Percentiles rank a stretch among this genome's conserved stretches.
Evolutionary conservation across 2,888 invertebrate species (phyloP).

Genomic region (Drosophila meridiana): DNA sequence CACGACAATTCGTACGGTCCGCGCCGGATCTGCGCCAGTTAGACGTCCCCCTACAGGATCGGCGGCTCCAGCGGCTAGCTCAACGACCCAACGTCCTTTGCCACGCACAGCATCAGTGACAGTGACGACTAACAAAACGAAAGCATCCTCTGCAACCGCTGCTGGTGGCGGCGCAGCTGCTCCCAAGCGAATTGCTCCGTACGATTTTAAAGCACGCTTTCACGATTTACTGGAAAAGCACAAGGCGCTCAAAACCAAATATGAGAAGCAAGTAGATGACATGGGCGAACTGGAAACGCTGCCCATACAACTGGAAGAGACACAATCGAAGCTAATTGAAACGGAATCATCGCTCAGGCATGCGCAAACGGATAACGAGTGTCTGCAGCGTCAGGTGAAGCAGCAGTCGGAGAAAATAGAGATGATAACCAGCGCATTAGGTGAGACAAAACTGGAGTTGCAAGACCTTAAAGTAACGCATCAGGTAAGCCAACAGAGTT

Average conservation of each 20-base stretch:
- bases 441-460: constrained; percentile 77
- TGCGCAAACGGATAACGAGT: constrained; percentile 73
- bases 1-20: constrained; percentile 1
- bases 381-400: constrained; percentile 77
- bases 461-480: constrained; percentile 68
- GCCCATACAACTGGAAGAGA: constrained; percentile 86
- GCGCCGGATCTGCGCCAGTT: constrained; percentile 8
- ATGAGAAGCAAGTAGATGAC: constrained; percentile 86
- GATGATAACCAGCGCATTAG: constrained; percentile 71
- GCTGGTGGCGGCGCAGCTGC: constrained; percentile 9
- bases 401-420: constrained; percentile 78
- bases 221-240: constrained; percentile 88
- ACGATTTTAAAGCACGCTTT: constrained; percentile 89
- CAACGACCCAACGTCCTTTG: constrained; percentile 16
- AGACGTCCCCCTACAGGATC: constrained; percentile 20
- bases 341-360: constrained; percentile 77
- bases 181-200: constrained; percentile 87
- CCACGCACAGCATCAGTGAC: constrained; percentile 28
- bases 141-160: constrained; percentile 12
- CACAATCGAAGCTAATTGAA: constrained; percentile 80
- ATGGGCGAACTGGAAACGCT: constrained; percentile 86
- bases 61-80: background rate
- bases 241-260: constrained; percentile 86
- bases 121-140: constrained; percentile 24
- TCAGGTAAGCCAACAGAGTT: constrained; percentile 61